Percentiles rank a stretch among this genome's conserved stretches.
These are phyloP conservation scores for Nomada flava DNA, from an alignment of 2,888 invertebrate genomes.

Conservation along the genomic window DNA sequence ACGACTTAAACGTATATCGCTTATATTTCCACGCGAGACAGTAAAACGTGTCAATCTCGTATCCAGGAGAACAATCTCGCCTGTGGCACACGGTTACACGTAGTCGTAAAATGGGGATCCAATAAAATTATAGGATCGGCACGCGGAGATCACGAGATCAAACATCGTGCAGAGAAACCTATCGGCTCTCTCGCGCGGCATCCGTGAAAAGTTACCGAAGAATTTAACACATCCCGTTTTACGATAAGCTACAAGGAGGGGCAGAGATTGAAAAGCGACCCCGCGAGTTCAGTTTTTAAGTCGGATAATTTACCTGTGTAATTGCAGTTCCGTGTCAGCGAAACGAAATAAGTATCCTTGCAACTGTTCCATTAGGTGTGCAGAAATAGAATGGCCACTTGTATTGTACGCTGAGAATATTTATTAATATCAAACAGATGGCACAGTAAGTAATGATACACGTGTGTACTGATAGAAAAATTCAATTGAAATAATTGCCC, in stretches of 20 bases:
- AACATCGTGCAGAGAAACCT: slow-evolving; percentile 38
- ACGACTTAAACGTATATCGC: slow-evolving; percentile 50
- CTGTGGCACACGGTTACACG: slow-evolving; percentile 55
- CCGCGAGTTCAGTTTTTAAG: neutral
- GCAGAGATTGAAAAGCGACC: neutral
- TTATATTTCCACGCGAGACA: slow-evolving; percentile 55
- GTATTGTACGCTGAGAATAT: too few relatives aligned
- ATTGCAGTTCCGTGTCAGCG: neutral
- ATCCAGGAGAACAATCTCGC: slow-evolving; percentile 70
- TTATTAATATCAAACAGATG: too few relatives aligned
- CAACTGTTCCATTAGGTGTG: too few relatives aligned
- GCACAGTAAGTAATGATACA: too few relatives aligned
- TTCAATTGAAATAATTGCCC: too few relatives aligned
- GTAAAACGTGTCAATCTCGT: slow-evolving; percentile 72
- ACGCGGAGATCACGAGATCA: slow-evolving; percentile 52
- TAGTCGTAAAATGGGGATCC: slow-evolving; percentile 63
- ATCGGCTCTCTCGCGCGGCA: slow-evolving; percentile 25
- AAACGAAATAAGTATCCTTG: too few relatives aligned
- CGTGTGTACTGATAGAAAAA: neutral
- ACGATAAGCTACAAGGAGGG: neutral
- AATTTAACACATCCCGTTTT: slow-evolving; percentile 14
- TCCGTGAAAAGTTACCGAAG: slow-evolving; percentile 11
- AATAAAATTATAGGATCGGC: slow-evolving; percentile 66
- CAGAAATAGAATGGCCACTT: too few relatives aligned
- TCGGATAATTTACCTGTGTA: too few relatives aligned